Conservation (phyloP, 30 jellyfish, hydroid and myxozoan species). For the Aurelia aurita complex sp. Pacific region DNA sequence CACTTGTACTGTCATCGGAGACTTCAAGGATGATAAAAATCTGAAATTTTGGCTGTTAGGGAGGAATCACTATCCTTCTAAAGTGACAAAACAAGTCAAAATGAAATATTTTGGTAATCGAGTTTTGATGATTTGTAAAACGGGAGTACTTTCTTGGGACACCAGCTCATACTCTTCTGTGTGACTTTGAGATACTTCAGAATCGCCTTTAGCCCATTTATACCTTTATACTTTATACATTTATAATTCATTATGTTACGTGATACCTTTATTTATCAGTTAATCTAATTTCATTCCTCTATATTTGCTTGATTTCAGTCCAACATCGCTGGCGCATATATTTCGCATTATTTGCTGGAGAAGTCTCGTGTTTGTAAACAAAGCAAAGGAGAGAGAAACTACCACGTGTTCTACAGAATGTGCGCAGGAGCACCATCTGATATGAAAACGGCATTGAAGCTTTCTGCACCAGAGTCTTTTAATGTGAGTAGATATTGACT, state of each 20-base stretch:
- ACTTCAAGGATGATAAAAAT: no score
- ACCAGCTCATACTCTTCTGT: no score
- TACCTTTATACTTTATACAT: background rate
- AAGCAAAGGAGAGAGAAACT: conserved; percentile 93
- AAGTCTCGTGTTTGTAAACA: conserved; percentile 92
- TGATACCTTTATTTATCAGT: no score
- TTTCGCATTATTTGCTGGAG: conserved; percentile 90
- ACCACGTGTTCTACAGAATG: conserved; percentile 92
- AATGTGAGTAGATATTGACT: conserved; percentile 48
- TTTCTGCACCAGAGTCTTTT: conserved; percentile 61
- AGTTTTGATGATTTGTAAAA: background rate
- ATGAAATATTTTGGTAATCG: no score
- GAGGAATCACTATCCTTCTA: no score
- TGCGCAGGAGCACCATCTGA: conserved; percentile 89
- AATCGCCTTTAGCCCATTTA: background rate
- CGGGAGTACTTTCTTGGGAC: no score
- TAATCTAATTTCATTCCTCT: background rate
- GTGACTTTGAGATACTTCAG: no score
- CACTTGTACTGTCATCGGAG: no score
- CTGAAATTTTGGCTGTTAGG: no score
- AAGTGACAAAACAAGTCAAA: no score
- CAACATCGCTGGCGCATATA: conserved; percentile 79
- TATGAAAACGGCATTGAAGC: conserved; percentile 76
- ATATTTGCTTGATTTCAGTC: conserved; percentile 16
- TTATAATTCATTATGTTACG: background rate